A percentile compares a stretch with the other conserved stretches of the same genome.
These are phyloP conservation scores for Herpailurus yagouaroundi DNA, from an alignment of 2,113 vertebrate species.

Conservation along the genomic window DNA sequence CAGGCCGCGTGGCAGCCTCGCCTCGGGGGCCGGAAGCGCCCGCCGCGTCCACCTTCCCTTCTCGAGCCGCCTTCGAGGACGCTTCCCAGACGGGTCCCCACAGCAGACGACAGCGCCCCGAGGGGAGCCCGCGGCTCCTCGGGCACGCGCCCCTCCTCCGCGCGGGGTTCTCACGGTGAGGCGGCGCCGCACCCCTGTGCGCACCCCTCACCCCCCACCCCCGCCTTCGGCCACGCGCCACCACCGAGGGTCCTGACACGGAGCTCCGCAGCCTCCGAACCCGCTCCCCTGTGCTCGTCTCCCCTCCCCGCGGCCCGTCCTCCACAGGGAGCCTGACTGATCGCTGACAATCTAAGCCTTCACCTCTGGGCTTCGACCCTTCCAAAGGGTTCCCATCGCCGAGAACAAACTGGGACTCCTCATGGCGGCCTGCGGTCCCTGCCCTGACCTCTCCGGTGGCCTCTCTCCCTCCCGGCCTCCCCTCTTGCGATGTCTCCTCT, in stretches of 20 bases:
- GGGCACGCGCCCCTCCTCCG: fast-evolving
- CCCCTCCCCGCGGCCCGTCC: not conserved
- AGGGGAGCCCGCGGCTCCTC: not conserved
- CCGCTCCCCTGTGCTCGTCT: fast-evolving
- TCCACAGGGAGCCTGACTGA: not conserved
- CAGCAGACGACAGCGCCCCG: fast-evolving
- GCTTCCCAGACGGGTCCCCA: not conserved
- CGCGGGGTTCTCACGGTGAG: not conserved
- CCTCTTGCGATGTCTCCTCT: fast-evolving
- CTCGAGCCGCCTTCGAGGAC: fast-evolving
- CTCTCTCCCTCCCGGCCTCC: not conserved
- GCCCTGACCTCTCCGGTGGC: not conserved
- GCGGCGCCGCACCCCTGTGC: not conserved
- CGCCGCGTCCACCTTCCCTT: fast-evolving
- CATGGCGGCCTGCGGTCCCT: fast-evolving
- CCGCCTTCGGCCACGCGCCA: fast-evolving
- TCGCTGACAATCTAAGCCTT: fast-evolving
- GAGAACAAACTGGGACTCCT: fast-evolving
- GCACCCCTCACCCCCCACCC: not conserved
- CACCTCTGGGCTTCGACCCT: fast-evolving
- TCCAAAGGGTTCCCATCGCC: fast-evolving
- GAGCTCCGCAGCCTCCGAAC: not conserved
- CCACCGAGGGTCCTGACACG: not conserved
- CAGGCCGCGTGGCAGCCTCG: fast-evolving
- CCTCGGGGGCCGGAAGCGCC: fast-evolving